These are phyloP conservation scores for Lordiphosa clarofinis DNA, from an alignment of 1,140 invertebrate species.

Conservation along the genomic window DNA sequence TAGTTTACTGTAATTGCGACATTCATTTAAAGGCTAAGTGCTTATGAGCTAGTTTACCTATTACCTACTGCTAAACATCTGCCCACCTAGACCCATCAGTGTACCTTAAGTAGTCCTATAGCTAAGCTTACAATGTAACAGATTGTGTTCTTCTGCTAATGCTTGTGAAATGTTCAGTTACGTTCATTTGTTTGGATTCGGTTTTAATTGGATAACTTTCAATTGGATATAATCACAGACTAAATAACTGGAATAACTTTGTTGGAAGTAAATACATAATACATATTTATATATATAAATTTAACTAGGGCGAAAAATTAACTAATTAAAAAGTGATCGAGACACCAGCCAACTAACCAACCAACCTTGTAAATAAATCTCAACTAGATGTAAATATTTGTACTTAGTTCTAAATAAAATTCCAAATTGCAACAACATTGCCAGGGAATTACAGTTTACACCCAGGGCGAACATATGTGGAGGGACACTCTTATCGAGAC, in stretches of 20 bases:
- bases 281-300: constrained; percentile 33
- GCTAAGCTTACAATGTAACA: constrained; percentile 35
- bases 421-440: constrained; percentile 43
- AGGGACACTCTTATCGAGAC: constrained; percentile 68
- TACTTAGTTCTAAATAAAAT: constrained; percentile 23
- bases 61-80: constrained; percentile 74
- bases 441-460: constrained; percentile 42
- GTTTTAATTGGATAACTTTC: constrained; percentile 46
- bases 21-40: constrained; percentile 31
- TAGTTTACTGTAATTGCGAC: constrained; percentile 62
- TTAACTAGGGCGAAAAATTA: constrained; percentile 66
- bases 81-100: constrained; percentile 65
- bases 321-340: constrained; percentile 59
- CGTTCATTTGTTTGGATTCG: constrained; percentile 46
- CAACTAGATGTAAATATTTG: constrained; percentile 33
- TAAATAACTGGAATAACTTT: constrained; percentile 70
- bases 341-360: constrained; percentile 36
- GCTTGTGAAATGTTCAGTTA: constrained; percentile 63
- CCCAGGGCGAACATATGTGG: constrained; percentile 29
- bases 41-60: constrained; percentile 53
- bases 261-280: constrained; percentile 41
- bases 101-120: constrained; percentile 28
- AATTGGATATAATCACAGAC: constrained; percentile 64
- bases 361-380: constrained; percentile 38
- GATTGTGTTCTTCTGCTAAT: constrained; percentile 30